A percentile compares a stretch with the other conserved stretches of the same genome.
Conservation (phyloP, 2,888 invertebrate genomes). For the Baccha elongata region DNA sequence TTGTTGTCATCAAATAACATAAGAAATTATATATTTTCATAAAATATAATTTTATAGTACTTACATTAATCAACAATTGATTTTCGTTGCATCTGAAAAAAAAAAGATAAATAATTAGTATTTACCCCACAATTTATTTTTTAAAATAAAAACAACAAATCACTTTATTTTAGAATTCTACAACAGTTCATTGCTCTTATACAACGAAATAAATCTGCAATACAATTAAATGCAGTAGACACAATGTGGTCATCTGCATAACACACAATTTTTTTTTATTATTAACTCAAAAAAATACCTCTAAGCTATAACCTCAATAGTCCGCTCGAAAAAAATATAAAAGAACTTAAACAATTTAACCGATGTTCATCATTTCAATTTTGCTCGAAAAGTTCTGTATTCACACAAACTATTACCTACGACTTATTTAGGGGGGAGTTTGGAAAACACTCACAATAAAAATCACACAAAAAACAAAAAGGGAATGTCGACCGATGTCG, state of each 20-base stretch:
- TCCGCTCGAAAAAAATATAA: conserved; percentile 30
- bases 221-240: conserved; percentile 20
- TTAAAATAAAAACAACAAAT: too few relatives aligned
- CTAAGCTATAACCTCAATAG: conserved; percentile 45
- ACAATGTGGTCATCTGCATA: conserved; percentile 32
- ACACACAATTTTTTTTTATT: conserved; percentile 39
- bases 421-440: conserved; percentile 16
- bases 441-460: conserved; percentile 56
- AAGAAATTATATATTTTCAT: too few relatives aligned
- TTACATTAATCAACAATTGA: too few relatives aligned
- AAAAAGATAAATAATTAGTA: too few relatives aligned
- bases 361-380: conserved; percentile 68
- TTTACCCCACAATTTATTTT: too few relatives aligned
- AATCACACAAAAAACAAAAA: conserved; percentile 37
- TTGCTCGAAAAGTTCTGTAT: conserved; percentile 32
- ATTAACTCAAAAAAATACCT: conserved; percentile 64
- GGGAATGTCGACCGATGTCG: conserved; percentile 31
- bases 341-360: conserved; percentile 56
- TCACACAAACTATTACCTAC: conserved; percentile 56
- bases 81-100: too few relatives aligned
- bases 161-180: too few relatives aligned
- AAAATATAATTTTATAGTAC: too few relatives aligned
- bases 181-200: conserved; percentile 42
- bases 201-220: conserved; percentile 13
- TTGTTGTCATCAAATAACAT: too few relatives aligned